Percentiles rank a stretch among this genome's conserved stretches.
phyloP scores from a whole-genome alignment of 2,888 invertebrate genomes.

The Flabesymbios commensalis region DNA sequence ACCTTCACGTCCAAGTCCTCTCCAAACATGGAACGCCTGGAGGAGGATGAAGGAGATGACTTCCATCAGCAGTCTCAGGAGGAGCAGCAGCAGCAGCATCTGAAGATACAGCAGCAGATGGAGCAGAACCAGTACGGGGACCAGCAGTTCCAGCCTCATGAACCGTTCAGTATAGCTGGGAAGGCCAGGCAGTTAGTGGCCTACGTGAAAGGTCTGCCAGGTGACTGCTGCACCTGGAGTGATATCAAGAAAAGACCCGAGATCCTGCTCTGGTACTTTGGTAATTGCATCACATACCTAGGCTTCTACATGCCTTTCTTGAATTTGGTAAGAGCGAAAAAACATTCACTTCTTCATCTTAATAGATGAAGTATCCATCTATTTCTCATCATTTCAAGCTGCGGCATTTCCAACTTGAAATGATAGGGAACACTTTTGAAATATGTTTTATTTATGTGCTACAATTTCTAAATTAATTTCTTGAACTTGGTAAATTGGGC shows the following conservation, averaged over 20 bases:
- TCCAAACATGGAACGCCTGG: slow-evolving; percentile 16
- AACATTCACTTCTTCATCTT: too few species aligned
- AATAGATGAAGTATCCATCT: too few species aligned
- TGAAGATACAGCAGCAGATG: background rate
- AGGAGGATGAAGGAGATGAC: slow-evolving; percentile 17
- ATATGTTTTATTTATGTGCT: too few species aligned
- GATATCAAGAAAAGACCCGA: slow-evolving; percentile 38
- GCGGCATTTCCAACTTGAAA: too few species aligned
- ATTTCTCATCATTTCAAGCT: too few species aligned
- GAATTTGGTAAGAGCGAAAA: slow-evolving; percentile 41
- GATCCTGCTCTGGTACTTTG: slow-evolving; percentile 44
- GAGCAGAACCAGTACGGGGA: background rate
- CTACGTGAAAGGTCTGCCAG: background rate
- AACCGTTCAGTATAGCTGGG: background rate
- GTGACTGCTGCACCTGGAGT: slow-evolving; percentile 33
- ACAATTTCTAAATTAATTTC: too few species aligned
- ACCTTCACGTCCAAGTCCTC: slow-evolving; percentile 34
- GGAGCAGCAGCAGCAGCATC: too few species aligned
- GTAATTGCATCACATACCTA: slow-evolving; percentile 40
- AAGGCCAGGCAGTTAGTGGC: background rate
- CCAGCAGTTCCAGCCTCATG: slow-evolving; percentile 14
- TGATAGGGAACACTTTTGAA: too few species aligned
- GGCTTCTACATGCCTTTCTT: slow-evolving; percentile 48
- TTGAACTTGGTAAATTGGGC: too few species aligned
- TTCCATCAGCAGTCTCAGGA: background rate